Conservation (phyloP, 2,113 vertebrate species). For the Smithornis capensis region DNA sequence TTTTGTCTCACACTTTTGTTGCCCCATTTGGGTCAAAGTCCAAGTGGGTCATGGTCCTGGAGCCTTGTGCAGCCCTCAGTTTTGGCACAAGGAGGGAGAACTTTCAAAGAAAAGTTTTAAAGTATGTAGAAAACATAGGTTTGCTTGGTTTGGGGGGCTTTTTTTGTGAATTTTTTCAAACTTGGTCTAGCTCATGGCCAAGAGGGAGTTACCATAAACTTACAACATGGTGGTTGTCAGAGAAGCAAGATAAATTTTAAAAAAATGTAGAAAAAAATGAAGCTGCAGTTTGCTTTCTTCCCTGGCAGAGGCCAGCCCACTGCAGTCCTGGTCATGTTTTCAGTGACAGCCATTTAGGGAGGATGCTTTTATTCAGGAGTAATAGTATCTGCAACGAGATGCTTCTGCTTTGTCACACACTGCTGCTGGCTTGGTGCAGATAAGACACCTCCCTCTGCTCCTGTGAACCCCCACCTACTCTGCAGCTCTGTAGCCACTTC, state of each 20-base stretch:
- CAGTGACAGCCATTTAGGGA: not conserved
- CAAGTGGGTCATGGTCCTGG: not conserved
- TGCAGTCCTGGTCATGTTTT: not conserved
- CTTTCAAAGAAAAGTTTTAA: not conserved
- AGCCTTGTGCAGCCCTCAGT: not conserved
- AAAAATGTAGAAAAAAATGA: fast-evolving
- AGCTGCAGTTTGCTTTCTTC: not conserved
- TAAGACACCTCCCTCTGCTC: fast-evolving
- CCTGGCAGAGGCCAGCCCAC: not conserved
- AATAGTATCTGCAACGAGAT: not conserved
- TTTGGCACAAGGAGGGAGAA: not conserved
- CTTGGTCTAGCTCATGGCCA: not conserved
- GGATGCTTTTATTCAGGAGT: not conserved
- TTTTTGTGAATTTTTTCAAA: not conserved
- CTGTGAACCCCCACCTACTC: fast-evolving
- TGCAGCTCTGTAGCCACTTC: not conserved
- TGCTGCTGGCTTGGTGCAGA: not conserved
- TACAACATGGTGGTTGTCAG: not conserved
- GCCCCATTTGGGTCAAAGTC: not conserved
- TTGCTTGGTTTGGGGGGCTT: not conserved
- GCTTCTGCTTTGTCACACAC: not conserved
- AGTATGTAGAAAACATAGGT: not conserved
- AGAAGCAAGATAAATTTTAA: not conserved
- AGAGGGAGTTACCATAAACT: not conserved
- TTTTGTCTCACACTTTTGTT: not conserved